phyloP scores from a whole-genome alignment of 2,113 vertebrate genomes.

The Ictidomys tridecemlineatus region DNA sequence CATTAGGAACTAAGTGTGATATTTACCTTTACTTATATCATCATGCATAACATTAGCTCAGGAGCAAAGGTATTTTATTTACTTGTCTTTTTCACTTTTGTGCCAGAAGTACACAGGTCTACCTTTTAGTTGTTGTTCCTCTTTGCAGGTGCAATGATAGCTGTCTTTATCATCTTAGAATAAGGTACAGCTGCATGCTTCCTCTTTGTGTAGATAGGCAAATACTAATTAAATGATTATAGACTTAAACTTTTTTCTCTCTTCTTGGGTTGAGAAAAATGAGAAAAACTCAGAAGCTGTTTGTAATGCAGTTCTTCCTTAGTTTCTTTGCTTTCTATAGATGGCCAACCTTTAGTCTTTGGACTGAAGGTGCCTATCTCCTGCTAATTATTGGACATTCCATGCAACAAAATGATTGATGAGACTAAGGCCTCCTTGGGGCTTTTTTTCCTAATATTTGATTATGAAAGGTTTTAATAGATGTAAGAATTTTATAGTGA shows the following conservation, averaged over 20 bases:
- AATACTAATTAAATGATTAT: slow-evolving; percentile 8
- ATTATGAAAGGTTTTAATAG: slow-evolving; percentile 13
- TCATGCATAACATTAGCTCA: background rate
- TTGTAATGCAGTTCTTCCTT: background rate
- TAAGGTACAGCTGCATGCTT: background rate
- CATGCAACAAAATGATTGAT: background rate
- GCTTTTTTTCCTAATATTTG: background rate
- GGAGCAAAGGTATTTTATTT: background rate
- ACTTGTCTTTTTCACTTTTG: background rate
- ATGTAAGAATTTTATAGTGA: background rate
- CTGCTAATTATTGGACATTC: background rate
- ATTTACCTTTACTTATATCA: background rate
- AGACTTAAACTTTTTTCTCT: background rate
- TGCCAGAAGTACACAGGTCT: background rate
- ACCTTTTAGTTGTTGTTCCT: background rate
- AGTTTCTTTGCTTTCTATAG: background rate
- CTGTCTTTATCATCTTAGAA: background rate
- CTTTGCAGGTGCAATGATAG: background rate
- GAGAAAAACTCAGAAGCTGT: background rate
- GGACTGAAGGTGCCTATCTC: background rate
- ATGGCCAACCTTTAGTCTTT: background rate
- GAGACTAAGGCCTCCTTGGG: background rate
- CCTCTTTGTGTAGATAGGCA: background rate
- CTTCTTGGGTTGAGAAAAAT: background rate
- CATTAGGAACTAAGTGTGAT: background rate